Conservation (phyloP, 2,888 invertebrate species). For the Eurytoma californica region DNA sequence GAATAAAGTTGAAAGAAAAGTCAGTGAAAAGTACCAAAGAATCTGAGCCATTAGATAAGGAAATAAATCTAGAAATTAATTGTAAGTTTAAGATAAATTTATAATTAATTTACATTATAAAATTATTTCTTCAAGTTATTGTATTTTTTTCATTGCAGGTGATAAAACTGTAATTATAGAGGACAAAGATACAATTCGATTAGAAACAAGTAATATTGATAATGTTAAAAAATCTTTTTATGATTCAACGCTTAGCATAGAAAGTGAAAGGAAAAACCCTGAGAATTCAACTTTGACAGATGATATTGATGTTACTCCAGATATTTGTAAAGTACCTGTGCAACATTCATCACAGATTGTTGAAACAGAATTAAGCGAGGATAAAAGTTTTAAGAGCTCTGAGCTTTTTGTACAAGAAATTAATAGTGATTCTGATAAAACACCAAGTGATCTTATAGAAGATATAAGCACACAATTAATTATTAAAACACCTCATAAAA, state of each 20-base stretch:
- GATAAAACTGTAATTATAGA: background rate
- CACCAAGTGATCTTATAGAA: constrained; percentile 53
- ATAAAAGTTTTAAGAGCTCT: constrained; percentile 16
- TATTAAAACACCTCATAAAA: background rate
- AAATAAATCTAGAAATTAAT: background rate
- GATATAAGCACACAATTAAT: constrained; percentile 39
- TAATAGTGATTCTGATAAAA: constrained; percentile 44
- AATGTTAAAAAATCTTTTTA: constrained; percentile 2
- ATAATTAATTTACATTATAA: background rate
- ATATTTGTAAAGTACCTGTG: background rate
- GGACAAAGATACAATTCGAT: background rate
- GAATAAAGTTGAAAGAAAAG: constrained; percentile 20
- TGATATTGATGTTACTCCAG: background rate
- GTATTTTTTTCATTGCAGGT: constrained; percentile 26
- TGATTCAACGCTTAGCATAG: background rate
- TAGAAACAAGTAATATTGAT: background rate
- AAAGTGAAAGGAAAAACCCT: background rate
- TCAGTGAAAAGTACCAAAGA: background rate
- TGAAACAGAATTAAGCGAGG: constrained; percentile 44
- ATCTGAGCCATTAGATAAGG: background rate
- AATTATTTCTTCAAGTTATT: background rate
- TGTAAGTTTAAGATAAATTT: constrained; percentile 2
- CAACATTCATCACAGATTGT: constrained; percentile 34
- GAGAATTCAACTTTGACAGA: background rate
- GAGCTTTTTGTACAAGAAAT: constrained; percentile 39